phyloP scores from a whole-genome alignment of 2,888 invertebrate genomes.

The Anodontia alba region DNA sequence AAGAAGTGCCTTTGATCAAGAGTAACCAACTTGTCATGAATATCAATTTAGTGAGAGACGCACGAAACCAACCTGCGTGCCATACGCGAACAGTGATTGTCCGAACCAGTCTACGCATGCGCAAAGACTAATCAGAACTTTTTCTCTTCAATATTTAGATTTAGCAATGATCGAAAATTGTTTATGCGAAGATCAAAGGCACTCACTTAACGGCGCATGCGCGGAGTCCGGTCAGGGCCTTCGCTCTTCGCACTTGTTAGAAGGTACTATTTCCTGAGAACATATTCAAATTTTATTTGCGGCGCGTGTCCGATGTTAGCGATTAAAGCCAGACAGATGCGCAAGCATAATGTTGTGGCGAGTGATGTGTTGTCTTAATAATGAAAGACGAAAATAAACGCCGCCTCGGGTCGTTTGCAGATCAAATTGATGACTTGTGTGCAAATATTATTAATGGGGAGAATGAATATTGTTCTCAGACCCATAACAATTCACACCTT shows the following conservation, averaged over 20 bases:
- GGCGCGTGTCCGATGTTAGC: constrained; percentile 60
- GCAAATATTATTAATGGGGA: constrained; percentile 22
- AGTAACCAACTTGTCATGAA: constrained; percentile 42
- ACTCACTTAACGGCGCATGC: too few species aligned
- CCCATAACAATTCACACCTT: too few species aligned
- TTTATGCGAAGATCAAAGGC: too few species aligned
- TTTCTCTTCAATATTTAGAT: too few species aligned
- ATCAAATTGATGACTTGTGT: constrained; percentile 34
- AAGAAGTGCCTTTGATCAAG: constrained; percentile 60
- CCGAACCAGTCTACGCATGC: too few species aligned
- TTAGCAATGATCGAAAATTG: too few species aligned
- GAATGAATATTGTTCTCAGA: neutral
- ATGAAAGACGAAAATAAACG: constrained; percentile 26
- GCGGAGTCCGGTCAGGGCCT: too few species aligned
- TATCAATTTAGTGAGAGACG: constrained; percentile 45
- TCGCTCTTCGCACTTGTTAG: too few species aligned
- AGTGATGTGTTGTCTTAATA: constrained; percentile 22
- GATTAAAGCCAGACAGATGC: constrained; percentile 56
- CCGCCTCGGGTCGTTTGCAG: constrained; percentile 28
- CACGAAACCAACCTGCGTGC: neutral
- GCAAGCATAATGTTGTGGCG: constrained; percentile 51
- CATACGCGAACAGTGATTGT: too few species aligned
- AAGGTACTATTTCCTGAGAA: too few species aligned
- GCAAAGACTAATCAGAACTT: too few species aligned
- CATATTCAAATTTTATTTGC: constrained; percentile 54